A percentile compares a stretch with the other conserved stretches of the same genome.
phyloP scores from a whole-genome alignment of 1,140 invertebrate species.

The Apocrypta bakeri region DNA sequence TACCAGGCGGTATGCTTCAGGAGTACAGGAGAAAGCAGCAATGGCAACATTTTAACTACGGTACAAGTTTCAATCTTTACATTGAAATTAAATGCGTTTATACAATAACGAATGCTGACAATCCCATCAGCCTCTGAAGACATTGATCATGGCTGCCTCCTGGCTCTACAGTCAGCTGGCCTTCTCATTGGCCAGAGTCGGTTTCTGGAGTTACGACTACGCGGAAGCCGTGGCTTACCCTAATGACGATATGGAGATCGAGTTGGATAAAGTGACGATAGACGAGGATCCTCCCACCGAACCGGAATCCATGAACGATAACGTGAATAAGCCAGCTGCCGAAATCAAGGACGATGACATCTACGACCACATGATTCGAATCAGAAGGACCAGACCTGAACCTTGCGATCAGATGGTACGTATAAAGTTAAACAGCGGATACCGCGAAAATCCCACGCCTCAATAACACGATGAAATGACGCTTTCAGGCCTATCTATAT shows the following conservation, averaged over 20 bases:
- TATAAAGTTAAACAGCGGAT: background rate
- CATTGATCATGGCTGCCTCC: conserved; percentile 65
- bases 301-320: conserved; percentile 55
- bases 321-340: conserved; percentile 70
- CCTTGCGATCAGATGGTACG: conserved; percentile 85
- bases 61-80: conserved; percentile 73
- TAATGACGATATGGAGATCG: conserved; percentile 66
- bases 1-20: conserved; percentile 93
- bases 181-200: conserved; percentile 71
- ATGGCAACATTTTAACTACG: conserved; percentile 77
- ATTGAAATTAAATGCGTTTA: too few relatives aligned
- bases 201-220: conserved; percentile 67
- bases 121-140: conserved; percentile 70
- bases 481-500: conserved; percentile 67
- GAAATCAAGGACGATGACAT: conserved; percentile 74
- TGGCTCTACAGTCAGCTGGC: conserved; percentile 73
- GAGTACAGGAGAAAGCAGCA: conserved; percentile 77
- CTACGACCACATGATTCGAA: conserved; percentile 77
- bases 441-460: background rate
- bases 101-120: conserved; percentile 13
- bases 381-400: conserved; percentile 85
- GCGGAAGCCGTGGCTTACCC: conserved; percentile 64
- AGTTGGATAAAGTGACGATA: conserved; percentile 51
- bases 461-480: background rate
- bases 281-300: conserved; percentile 68